phyloP scores from a whole-genome alignment of 2,113 vertebrate genomes.

The Rhea americana region DNA sequence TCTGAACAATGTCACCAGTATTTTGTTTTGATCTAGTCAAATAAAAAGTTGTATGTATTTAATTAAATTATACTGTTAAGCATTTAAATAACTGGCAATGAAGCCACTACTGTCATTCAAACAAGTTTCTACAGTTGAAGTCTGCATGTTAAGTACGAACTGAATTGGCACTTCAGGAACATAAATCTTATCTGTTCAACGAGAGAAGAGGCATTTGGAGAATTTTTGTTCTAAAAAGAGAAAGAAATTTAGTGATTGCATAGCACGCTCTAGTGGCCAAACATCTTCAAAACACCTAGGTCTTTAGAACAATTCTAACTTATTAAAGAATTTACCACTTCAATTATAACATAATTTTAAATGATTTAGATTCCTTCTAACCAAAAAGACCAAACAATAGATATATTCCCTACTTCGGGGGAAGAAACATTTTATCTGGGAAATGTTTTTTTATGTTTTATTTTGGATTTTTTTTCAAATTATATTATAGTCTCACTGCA shows the following conservation, averaged over 20 bases:
- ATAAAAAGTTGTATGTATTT: conserved; percentile 62
- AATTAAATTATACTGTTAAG: conserved; percentile 70
- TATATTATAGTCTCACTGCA: not conserved
- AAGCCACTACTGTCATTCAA: conserved; percentile 75
- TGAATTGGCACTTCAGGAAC: conserved; percentile 66
- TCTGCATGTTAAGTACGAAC: conserved; percentile 67
- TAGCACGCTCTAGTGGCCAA: conserved; percentile 71
- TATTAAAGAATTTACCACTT: not conserved
- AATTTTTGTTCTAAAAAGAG: not conserved
- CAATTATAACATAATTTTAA: not conserved
- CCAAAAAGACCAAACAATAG: not conserved
- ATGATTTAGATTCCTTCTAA: not conserved
- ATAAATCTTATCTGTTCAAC: conserved; percentile 66
- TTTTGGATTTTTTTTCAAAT: not conserved
- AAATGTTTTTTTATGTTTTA: not conserved
- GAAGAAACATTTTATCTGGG: not conserved
- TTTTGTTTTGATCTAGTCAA: conserved; percentile 69
- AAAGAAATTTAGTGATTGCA: conserved; percentile 30
- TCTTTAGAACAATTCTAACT: not conserved
- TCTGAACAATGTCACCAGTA: conserved; percentile 61
- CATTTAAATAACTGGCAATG: conserved; percentile 72
- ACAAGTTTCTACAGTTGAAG: conserved; percentile 65
- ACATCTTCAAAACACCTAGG: not conserved
- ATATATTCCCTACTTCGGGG: not conserved
- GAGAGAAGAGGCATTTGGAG: conserved; percentile 30